These are phyloP conservation scores for Acrocephalus scirpaceus DNA, from an alignment of 2,797 vertebrate genomes.

Conservation along the genomic window DNA sequence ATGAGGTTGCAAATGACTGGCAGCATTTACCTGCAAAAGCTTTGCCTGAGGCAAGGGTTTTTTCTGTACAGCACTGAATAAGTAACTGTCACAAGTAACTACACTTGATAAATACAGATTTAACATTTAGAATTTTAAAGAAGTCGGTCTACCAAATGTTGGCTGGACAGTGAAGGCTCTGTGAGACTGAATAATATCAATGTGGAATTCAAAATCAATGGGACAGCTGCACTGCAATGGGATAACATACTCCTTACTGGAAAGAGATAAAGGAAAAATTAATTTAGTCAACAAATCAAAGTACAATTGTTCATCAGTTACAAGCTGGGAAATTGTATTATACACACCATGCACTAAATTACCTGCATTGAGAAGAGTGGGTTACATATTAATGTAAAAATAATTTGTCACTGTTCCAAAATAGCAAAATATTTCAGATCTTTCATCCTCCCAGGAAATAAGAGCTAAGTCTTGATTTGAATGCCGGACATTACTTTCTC, in stretches of 20 bases:
- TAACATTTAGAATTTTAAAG: neutral
- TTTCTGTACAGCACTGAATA: neutral
- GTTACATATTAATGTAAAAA: neutral
- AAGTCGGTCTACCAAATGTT: slow-evolving; percentile 78
- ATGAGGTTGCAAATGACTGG: neutral
- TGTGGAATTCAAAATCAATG: slow-evolving; percentile 89
- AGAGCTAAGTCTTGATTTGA: neutral
- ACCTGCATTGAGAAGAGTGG: neutral
- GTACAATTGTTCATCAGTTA: neutral
- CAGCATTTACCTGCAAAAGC: neutral
- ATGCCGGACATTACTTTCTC: neutral
- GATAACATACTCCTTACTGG: slow-evolving; percentile 82
- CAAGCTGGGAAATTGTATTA: neutral
- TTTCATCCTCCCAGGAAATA: neutral
- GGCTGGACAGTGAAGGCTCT: slow-evolving; percentile 86
- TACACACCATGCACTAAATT: neutral
- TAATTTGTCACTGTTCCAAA: neutral
- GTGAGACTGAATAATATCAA: slow-evolving; percentile 81
- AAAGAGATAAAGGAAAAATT: slow-evolving; percentile 39
- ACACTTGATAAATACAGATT: neutral
- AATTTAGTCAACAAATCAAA: slow-evolving; percentile 9
- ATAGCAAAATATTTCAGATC: neutral
- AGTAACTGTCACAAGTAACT: neutral
- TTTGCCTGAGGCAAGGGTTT: neutral
- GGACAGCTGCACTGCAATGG: slow-evolving; percentile 91